Conservation (phyloP, 2,888 invertebrate species). For the Agriopis marginaria region DNA sequence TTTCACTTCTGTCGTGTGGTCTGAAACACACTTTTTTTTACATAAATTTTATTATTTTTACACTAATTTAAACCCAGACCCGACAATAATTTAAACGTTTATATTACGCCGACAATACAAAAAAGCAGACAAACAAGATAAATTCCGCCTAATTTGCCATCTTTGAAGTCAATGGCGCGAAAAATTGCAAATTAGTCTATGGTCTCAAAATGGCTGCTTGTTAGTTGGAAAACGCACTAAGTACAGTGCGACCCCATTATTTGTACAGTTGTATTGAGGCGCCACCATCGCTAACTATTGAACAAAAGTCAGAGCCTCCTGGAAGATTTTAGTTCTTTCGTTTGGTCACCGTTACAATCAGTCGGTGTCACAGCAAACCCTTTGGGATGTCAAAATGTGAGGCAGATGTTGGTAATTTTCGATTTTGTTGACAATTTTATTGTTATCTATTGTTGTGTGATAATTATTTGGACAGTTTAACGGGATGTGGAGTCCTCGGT, state of each 20-base stretch:
- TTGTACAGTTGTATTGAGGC: not conserved
- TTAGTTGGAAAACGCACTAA: constrained; percentile 64
- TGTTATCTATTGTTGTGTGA: constrained; percentile 77
- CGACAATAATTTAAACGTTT: not conserved
- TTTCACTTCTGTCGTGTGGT: too few species aligned
- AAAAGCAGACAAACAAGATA: constrained; percentile 56
- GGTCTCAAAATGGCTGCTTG: constrained; percentile 74
- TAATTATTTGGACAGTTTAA: constrained; percentile 74
- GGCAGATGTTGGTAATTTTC: constrained; percentile 81
- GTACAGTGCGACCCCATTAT: constrained; percentile 36
- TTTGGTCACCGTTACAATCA: not conserved
- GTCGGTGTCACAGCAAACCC: constrained; percentile 68
- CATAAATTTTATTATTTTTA: too few species aligned
- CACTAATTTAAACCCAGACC: too few species aligned
- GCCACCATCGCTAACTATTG: not conserved
- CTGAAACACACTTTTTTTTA: too few species aligned
- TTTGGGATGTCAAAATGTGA: constrained; percentile 76
- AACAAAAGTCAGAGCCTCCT: not conserved
- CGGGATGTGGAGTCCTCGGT: constrained; percentile 23
- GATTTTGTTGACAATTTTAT: constrained; percentile 77
- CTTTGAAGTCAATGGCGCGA: constrained; percentile 77
- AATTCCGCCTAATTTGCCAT: constrained; percentile 74
- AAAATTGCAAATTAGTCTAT: constrained; percentile 82
- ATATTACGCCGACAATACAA: constrained; percentile 20
- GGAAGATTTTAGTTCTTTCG: not conserved